These are phyloP conservation scores for Leptodirus hochenwartii DNA, from an alignment of 2,888 invertebrate genomes.

Conservation along the genomic window DNA sequence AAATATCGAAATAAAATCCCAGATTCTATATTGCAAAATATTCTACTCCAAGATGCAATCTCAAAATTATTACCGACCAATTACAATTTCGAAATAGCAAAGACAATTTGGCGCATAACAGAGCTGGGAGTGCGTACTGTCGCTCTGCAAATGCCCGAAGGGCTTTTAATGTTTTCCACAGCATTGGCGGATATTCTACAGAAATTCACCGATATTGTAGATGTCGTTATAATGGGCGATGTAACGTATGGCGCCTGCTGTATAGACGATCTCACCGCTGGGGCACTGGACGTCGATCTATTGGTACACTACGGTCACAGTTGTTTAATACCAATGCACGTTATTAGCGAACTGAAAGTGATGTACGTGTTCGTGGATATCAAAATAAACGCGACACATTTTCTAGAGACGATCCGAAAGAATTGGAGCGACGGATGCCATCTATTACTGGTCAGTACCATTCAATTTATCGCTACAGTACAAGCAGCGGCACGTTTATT, in stretches of 20 bases:
- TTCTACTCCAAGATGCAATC: slow-evolving; percentile 51
- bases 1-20: slow-evolving; percentile 81
- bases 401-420: slow-evolving; percentile 70
- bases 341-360: slow-evolving; percentile 70
- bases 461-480: slow-evolving; percentile 90
- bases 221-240: slow-evolving; percentile 87
- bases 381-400: slow-evolving; percentile 84
- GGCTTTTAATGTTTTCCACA: slow-evolving; percentile 79
- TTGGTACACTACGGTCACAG: slow-evolving; percentile 97
- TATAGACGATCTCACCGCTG: slow-evolving; percentile 90
- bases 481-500: slow-evolving; percentile 62
- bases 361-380: slow-evolving; percentile 98
- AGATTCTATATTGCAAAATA: slow-evolving; percentile 56
- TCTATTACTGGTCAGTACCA: slow-evolving; percentile 89
- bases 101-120: slow-evolving; percentile 91
- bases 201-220: slow-evolving; percentile 72
- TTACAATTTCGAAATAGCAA: slow-evolving; percentile 96
- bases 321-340: slow-evolving; percentile 80
- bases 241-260: slow-evolving; percentile 99
- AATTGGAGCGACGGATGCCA: too few species aligned
- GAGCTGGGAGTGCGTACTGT: slow-evolving; percentile 72
- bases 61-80: slow-evolving; percentile 70
- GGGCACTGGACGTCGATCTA: slow-evolving; percentile 74
- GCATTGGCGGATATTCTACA: slow-evolving; percentile 83
- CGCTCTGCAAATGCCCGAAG: slow-evolving; percentile 95